A percentile compares a stretch with the other conserved stretches of the same genome.
phyloP scores from a whole-genome alignment of 2,888 invertebrate species.

The Hypomecis atomaria region DNA sequence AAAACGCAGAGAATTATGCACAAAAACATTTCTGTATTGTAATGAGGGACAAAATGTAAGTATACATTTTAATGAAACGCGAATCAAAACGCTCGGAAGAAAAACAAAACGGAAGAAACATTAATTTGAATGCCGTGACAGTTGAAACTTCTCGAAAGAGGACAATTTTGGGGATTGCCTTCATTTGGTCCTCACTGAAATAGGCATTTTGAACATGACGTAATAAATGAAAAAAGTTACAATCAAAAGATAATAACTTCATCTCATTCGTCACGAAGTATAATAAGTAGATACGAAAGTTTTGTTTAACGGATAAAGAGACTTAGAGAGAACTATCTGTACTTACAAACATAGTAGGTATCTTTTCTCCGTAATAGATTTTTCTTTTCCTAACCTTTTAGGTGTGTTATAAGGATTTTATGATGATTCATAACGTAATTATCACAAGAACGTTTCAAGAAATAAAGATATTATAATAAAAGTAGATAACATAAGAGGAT shows the following conservation, averaged over 20 bases:
- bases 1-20: conserved; percentile 46
- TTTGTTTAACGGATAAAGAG: conserved; percentile 14
- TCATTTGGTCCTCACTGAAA: conserved; percentile 76
- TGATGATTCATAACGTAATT: not conserved
- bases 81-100: conserved; percentile 73
- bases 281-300: conserved; percentile 22
- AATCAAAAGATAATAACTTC: conserved; percentile 81
- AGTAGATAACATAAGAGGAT: too few species aligned
- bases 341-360: not conserved
- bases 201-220: conserved; percentile 79
- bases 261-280: conserved; percentile 82
- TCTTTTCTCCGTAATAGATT: conserved; percentile 5
- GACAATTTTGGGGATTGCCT: conserved; percentile 81
- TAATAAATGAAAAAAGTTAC: conserved; percentile 84
- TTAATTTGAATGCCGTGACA: conserved; percentile 82
- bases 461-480: too few species aligned
- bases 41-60: conserved; percentile 52
- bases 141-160: conserved; percentile 77
- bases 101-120: conserved; percentile 82
- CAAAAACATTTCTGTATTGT: conserved; percentile 45
- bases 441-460: not conserved
- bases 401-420: not conserved
- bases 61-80: conserved; percentile 62
- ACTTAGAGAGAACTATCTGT: conserved; percentile 7
- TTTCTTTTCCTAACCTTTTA: not conserved